These are phyloP conservation scores for Ectemnius cavifrons DNA, from an alignment of 2,888 invertebrate genomes.

Conservation along the genomic window DNA sequence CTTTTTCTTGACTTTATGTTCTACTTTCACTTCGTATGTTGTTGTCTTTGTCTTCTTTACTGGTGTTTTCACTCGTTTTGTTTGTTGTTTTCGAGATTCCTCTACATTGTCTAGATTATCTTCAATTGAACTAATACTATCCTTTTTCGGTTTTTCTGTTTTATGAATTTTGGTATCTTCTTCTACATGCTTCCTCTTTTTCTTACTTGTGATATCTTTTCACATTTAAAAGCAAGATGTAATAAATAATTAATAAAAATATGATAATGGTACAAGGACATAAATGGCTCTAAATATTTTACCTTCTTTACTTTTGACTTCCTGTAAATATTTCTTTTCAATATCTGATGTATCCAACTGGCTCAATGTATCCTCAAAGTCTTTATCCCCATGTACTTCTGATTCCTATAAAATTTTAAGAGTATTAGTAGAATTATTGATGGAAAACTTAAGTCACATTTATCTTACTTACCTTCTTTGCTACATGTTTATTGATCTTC, in stretches of 20 bases:
- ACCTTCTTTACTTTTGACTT: constrained; percentile 17
- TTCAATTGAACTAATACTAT: constrained; percentile 26
- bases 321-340: constrained; percentile 76
- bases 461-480: constrained; percentile 16
- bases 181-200: constrained; percentile 32
- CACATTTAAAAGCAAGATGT: constrained; percentile 14
- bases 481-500: constrained; percentile 67
- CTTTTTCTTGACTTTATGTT: constrained; percentile 47
- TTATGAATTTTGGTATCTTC: not conserved
- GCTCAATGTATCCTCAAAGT: constrained; percentile 85
- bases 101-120: constrained; percentile 29
- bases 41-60: constrained; percentile 24
- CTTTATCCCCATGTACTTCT: constrained; percentile 82
- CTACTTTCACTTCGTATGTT: constrained; percentile 42
- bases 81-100: constrained; percentile 17
- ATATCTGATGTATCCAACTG: constrained; percentile 80
- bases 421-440: constrained; percentile 4
- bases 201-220: constrained; percentile 20
- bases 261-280: not conserved
- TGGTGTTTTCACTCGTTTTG: constrained; percentile 38
- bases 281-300: not conserved
- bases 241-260: constrained; percentile 8
- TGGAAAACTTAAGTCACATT: not conserved
- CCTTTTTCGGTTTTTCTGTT: constrained; percentile 25
- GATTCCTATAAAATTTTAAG: constrained; percentile 30